Evolutionary conservation across 2,888 invertebrate species (phyloP).

Genomic region (Phasia obesa): DNA sequence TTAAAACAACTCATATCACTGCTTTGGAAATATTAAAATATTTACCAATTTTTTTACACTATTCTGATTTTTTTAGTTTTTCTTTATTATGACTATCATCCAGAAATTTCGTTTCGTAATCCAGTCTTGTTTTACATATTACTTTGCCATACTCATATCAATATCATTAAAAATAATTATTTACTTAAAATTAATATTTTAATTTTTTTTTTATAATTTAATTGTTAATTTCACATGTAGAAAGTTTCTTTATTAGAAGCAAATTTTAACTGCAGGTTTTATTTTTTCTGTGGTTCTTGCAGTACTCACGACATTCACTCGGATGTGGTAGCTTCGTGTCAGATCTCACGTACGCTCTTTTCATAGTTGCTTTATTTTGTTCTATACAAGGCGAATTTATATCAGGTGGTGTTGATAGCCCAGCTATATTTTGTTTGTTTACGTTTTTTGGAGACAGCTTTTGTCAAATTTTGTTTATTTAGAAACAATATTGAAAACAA

Average conservation of each 20-base stretch:
- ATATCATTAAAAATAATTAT: not conserved
- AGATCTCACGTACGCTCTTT: conserved; percentile 23
- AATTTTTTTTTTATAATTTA: not conserved
- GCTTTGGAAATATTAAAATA: not conserved
- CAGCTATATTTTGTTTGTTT: too few relatives aligned
- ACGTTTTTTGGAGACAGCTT: too few relatives aligned
- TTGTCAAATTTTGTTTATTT: too few relatives aligned
- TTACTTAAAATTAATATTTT: not conserved
- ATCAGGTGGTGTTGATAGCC: too few relatives aligned
- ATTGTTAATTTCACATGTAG: conserved; percentile 5
- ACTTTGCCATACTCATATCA: not conserved
- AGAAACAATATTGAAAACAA: too few relatives aligned
- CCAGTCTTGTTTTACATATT: conserved; percentile 3
- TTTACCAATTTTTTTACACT: too few relatives aligned
- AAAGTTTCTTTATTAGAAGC: conserved; percentile 8
- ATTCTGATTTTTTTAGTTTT: not conserved
- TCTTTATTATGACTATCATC: not conserved
- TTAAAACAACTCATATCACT: conserved; percentile 33
- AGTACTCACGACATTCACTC: conserved; percentile 12
- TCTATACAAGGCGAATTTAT: too few relatives aligned
- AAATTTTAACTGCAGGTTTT: not conserved
- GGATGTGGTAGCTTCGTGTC: conserved; percentile 23
- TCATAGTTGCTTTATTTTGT: not conserved
- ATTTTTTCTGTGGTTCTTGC: not conserved
- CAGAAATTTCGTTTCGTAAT: conserved; percentile 42